A percentile compares a stretch with the other conserved stretches of the same genome.
Conservation (phyloP, 1,140 invertebrate genomes). For the Lordiphosa mommai region DNA sequence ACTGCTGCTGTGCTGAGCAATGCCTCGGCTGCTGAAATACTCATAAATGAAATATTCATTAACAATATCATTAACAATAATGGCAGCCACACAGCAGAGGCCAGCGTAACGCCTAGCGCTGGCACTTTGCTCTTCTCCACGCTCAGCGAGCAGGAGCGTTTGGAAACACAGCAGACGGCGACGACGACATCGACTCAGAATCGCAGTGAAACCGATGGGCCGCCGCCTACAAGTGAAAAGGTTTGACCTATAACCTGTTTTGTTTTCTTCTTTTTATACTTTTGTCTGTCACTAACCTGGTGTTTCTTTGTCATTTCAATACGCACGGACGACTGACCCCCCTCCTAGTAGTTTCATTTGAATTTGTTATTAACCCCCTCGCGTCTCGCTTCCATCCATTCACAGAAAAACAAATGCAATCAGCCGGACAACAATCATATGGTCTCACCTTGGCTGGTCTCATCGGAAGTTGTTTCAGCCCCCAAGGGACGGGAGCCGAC, state of each 20-base stretch:
- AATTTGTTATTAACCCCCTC: constrained; percentile 16
- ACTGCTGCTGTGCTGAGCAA: constrained; percentile 50
- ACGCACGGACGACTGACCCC: constrained; percentile 69
- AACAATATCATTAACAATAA: constrained; percentile 79
- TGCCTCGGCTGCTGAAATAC: constrained; percentile 73
- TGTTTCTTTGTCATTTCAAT: constrained; percentile 34
- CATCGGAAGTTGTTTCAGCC: constrained; percentile 85
- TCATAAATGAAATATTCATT: constrained; percentile 79
- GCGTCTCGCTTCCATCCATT: constrained; percentile 38
- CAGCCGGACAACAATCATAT: constrained; percentile 79
- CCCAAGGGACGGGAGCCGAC: constrained; percentile 84
- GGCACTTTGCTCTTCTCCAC: constrained; percentile 82
- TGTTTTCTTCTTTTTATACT: constrained; percentile 28
- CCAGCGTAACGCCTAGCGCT: constrained; percentile 77
- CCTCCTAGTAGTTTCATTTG: constrained; percentile 56
- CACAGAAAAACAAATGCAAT: constrained; percentile 80
- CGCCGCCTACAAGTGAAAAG: constrained; percentile 58
- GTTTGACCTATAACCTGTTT: constrained; percentile 43
- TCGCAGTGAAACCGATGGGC: constrained; percentile 57
- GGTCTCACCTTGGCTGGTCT: constrained; percentile 89
- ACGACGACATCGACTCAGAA: constrained; percentile 35
- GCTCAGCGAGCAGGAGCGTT: constrained; percentile 82
- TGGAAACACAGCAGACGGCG: constrained; percentile 75
- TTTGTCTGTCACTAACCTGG: constrained; percentile 52
- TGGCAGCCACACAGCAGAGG: constrained; percentile 31